Conservation (phyloP, 2,797 vertebrate genomes). For the Gobio occitaniae region DNA sequence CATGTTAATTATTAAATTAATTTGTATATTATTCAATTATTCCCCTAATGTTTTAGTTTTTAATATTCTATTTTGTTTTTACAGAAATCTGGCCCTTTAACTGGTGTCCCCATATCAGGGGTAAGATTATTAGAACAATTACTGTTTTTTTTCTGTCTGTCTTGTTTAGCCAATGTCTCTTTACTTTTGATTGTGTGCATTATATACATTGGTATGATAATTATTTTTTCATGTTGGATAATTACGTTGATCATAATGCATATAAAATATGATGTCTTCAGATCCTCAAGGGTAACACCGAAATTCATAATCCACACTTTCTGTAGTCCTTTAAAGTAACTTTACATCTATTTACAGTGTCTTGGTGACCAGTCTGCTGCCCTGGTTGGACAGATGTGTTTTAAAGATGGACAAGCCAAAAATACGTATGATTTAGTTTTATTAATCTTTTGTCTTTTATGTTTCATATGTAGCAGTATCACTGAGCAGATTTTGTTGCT, state of each 20-base stretch:
- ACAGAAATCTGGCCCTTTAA: conserved; percentile 93
- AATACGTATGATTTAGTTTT: conserved; percentile 86
- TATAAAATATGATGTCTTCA: not conserved
- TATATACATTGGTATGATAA: not conserved
- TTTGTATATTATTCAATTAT: too few species aligned
- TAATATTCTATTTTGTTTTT: conserved; percentile 10
- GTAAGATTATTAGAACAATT: conserved; percentile 76
- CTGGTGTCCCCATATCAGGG: conserved; percentile 96
- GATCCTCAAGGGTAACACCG: not conserved
- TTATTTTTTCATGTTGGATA: not conserved
- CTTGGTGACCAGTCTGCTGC: conserved; percentile 98
- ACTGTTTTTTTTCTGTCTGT: not conserved
- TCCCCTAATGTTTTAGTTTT: not conserved
- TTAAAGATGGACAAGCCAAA: conserved; percentile 94
- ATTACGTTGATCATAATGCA: not conserved
- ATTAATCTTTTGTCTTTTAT: conserved; percentile 12
- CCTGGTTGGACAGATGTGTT: conserved; percentile 98
- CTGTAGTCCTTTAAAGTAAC: not conserved
- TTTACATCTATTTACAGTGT: conserved; percentile 81
- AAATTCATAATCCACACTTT: not conserved
- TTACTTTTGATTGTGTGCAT: not conserved
- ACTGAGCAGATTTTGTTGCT: not conserved
- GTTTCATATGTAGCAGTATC: not conserved
- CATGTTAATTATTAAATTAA: conserved; percentile 9
- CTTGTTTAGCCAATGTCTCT: not conserved